Conservation (phyloP, 2,888 invertebrate species). For the Horisme vitalbata region DNA sequence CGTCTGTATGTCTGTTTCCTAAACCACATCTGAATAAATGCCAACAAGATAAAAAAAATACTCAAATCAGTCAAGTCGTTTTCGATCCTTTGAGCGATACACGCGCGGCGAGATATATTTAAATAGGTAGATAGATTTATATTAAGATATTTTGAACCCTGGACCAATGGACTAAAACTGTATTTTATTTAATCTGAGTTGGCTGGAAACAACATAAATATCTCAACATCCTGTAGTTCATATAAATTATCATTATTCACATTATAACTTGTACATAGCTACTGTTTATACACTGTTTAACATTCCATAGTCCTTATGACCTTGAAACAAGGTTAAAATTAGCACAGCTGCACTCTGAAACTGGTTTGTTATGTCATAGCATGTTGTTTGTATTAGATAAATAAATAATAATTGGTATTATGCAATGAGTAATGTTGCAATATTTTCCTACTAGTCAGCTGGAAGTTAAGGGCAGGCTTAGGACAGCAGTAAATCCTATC, state of each 20-base stretch:
- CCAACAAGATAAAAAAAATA: no score
- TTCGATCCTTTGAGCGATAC: no score
- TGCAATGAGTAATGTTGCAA: constrained; percentile 8
- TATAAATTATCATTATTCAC: constrained; percentile 59
- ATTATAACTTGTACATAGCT: neutral
- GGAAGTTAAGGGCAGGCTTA: no score
- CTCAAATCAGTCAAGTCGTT: no score
- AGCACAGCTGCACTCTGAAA: constrained; percentile 1
- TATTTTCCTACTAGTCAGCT: no score
- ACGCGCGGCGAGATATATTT: no score
- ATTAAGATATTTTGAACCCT: neutral
- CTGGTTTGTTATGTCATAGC: constrained; percentile 1
- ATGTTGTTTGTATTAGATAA: constrained; percentile 6
- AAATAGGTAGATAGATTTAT: no score
- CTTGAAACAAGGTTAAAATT: constrained; percentile 5
- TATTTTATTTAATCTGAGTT: neutral
- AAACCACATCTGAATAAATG: no score
- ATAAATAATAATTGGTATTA: constrained; percentile 6
- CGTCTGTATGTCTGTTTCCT: no score
- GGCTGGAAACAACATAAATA: constrained; percentile 40
- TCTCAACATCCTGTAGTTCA: constrained; percentile 43
- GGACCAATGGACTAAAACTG: neutral
- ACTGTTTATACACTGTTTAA: neutral
- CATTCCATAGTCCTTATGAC: constrained; percentile 7
- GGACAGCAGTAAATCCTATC: no score